Base-by-base conservation (phyloP, 2,113 vertebrate genomes). In the Atrichornis clamosus region DNA sequence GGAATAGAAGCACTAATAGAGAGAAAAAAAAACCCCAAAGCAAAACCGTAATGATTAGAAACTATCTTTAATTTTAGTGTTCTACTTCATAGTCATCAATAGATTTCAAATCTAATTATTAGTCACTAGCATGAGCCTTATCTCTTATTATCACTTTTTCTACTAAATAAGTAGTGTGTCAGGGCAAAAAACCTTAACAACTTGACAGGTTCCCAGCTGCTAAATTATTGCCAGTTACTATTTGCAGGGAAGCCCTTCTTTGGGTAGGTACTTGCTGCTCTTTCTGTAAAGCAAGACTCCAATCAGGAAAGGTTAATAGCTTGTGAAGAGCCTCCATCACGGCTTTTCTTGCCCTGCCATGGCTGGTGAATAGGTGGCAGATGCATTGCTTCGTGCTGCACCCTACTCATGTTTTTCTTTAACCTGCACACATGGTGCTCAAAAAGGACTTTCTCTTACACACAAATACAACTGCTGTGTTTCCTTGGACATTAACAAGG, bases 281-380 rank as follows among this genome's bases (percentile, higher is more conserved):
- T 94, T 89, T 93, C 90, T 90, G 87, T 93, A 93, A 87, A 91
- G 91, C 84, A 90, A 67, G 95, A 96, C 96, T 96, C 89, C 96
- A 96, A 93, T 96, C 97, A 97, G 87, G 89, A 95, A 96, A 97
- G 97, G 97, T 97, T 96, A 96, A 97, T 93, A 96, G 93, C 96
- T 94, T 94, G 79, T 92, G 93, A 96, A 95, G 93, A 87, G 72
- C 64, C 73, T 93, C 79, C 58, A 39, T 13, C 35, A 20, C 79
- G 84, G 91, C 91, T 96, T 95, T 81, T 73, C 89, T 72, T 96
- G 88, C 84, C 75, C 84, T 92, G 84, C 60, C 50, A 16, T 33
- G 53, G 74, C 76, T 95, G 84, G 75, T 78, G 96, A 94, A 69
- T 59, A 81, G 91, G 70, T 82, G 82, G 87, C 89, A 77, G 75